Evolutionary conservation across 2,797 vertebrate genomes (phyloP), one percentile per base, ranked within the genome.

Genomic region (Microctenopoma stevenorrisi): DNA sequence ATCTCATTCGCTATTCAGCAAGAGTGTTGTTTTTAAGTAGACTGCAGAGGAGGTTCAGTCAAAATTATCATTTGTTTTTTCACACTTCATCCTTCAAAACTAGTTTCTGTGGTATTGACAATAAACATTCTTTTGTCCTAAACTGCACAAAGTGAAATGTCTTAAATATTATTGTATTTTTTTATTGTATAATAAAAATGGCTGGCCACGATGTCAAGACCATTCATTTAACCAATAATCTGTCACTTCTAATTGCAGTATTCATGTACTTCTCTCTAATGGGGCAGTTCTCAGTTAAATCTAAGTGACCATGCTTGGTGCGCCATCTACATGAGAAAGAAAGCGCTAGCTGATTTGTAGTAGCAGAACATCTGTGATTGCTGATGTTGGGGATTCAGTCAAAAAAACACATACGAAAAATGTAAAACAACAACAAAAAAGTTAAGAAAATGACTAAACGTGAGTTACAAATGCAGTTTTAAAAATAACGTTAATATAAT

Each of bases 1-100:
- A 16, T 79, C 76, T 84, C 67, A 88, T 89, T 83, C 63, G 73
- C 54, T 66, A 87, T 91, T 89, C 89, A 83, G 71, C 57, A 40
- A 6, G 47, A 79, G 74, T 60, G 64, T 54, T 82, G 71, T 69
- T 78, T 51, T 78, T 79, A 63, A 74, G 66, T 38, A 30, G 69
- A 76, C 78, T 80, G 64, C 73, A 86, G 64, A 82, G 53, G 74
- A 84, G 72, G 55, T 58, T 84, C 65, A 65, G 65, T 60, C 63
- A 68, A 84, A 86, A 81, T 78, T 47, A 79, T 68, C 63, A 67
- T 55, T 69, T 37, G 16, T 51, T 57, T 26, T 64, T 59, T 53
- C 37, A 76, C 61, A 49, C 42, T 40, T 74, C 62, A 48, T 74
- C 53, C 59, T 75, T 70, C 56, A 81, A 78, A 79, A 67, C 22